Evolutionary conservation across 2,113 vertebrate genomes (phyloP).

Genomic region (Embiotoca jacksoni): DNA sequence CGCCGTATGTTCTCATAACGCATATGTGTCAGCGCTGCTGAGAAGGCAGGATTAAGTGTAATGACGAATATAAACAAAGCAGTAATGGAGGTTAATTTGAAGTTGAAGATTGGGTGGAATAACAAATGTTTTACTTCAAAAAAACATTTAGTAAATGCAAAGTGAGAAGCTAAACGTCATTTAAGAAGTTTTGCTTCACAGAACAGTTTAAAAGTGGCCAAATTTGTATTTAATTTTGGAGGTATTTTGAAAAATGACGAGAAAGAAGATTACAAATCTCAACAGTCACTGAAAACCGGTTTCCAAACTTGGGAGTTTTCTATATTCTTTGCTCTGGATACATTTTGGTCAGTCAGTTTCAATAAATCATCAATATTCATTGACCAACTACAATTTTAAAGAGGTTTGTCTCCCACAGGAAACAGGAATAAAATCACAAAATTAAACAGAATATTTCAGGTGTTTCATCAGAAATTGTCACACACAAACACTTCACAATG

Average conservation of each 20-base stretch:
- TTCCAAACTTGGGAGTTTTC: too few relatives aligned
- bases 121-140: too few relatives aligned
- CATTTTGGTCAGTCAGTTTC: too few relatives aligned
- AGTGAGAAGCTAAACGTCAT: too few relatives aligned
- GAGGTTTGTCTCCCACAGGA: neutral
- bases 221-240: too few relatives aligned
- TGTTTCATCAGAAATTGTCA: neutral
- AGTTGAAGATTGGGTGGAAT: neutral
- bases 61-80: conserved; percentile 22
- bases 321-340: too few relatives aligned
- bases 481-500: neutral
- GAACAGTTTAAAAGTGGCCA: too few relatives aligned
- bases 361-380: too few relatives aligned
- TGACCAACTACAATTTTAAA: too few relatives aligned
- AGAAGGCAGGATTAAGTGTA: neutral
- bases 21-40: conserved; percentile 14
- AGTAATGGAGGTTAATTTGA: neutral
- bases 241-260: too few relatives aligned
- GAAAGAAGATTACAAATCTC: neutral
- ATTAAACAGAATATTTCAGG: neutral
- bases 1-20: conserved; percentile 15
- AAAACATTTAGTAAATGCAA: too few relatives aligned
- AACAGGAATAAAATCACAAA: neutral
- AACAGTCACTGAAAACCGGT: neutral
- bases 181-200: too few relatives aligned